Evolutionary conservation across 2,888 invertebrate species (phyloP).

Genomic region (Amiota communis): DNA sequence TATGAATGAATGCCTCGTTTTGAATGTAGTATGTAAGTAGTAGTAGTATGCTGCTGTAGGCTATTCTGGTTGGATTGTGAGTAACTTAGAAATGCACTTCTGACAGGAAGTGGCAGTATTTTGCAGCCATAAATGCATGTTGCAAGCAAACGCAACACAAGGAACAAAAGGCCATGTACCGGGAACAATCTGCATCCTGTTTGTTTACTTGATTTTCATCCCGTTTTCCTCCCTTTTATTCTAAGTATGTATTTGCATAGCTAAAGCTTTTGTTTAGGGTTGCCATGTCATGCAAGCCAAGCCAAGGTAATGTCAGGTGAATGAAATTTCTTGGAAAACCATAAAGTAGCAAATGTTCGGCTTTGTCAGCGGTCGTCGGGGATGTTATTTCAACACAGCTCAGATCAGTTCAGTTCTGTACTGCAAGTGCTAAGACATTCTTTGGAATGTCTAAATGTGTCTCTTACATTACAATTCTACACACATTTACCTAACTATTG

Average conservation of each 20-base stretch:
- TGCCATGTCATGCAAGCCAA: slow-evolving; percentile 43
- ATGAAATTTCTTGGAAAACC: slow-evolving; percentile 64
- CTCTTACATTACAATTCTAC: no score
- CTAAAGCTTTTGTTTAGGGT: slow-evolving; percentile 42
- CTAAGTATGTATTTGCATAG: slow-evolving; percentile 20
- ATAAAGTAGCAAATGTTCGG: slow-evolving; percentile 36
- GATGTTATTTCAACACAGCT: slow-evolving; percentile 26
- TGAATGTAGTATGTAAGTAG: not conserved
- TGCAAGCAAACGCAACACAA: slow-evolving; percentile 46
- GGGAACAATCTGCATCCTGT: no score
- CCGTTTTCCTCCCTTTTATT: no score
- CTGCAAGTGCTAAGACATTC: not conserved
- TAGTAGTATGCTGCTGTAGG: slow-evolving; percentile 32
- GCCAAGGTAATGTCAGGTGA: slow-evolving; percentile 19
- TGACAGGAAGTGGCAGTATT: slow-evolving; percentile 56
- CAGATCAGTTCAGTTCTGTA: not conserved
- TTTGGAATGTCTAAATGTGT: no score
- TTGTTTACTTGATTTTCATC: no score
- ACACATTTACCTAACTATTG: not conserved
- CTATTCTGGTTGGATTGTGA: slow-evolving; percentile 49
- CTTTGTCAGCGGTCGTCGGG: slow-evolving; percentile 17
- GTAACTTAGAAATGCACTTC: slow-evolving; percentile 49
- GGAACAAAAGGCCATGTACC: no score
- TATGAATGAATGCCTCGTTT: no score
- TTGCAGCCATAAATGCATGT: slow-evolving; percentile 52